Evolutionary conservation across 2,113 vertebrate genomes (phyloP).

Genomic region (Neolamprologus devosi): DNA sequence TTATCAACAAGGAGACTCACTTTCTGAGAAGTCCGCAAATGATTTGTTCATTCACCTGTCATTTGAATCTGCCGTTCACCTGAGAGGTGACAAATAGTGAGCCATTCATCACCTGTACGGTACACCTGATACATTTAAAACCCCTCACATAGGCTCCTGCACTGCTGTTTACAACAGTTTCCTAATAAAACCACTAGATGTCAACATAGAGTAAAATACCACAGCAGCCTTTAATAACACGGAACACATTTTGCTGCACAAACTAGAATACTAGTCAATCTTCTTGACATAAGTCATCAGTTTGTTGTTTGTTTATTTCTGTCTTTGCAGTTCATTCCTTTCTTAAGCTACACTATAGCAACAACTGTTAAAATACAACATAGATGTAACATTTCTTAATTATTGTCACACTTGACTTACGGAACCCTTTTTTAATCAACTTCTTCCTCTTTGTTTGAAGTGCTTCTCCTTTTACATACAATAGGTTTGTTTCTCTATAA

Average conservation of each 20-base stretch:
- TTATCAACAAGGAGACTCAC: slow-evolving; percentile 30
- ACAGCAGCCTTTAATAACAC: background rate
- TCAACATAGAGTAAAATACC: background rate
- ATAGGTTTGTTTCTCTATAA: background rate
- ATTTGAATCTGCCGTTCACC: background rate
- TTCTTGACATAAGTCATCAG: background rate
- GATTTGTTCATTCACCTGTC: background rate
- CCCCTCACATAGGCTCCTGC: background rate
- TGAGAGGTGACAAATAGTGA: background rate
- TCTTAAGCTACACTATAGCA: background rate
- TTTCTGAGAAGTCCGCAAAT: slow-evolving; percentile 41
- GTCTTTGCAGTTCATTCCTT: background rate
- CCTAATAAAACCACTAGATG: background rate
- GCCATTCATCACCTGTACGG: background rate
- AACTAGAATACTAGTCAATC: background rate
- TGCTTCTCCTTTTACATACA: background rate
- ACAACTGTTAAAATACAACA: background rate
- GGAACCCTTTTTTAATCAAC: background rate
- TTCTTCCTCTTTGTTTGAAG: background rate
- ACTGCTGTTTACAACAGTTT: background rate
- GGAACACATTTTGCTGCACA: background rate
- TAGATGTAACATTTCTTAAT: background rate
- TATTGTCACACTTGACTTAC: background rate
- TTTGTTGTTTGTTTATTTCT: background rate
- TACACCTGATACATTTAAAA: background rate